These are phyloP conservation scores for Carposina sasakii DNA, from an alignment of 1,140 invertebrate species.

Conservation along the genomic window DNA sequence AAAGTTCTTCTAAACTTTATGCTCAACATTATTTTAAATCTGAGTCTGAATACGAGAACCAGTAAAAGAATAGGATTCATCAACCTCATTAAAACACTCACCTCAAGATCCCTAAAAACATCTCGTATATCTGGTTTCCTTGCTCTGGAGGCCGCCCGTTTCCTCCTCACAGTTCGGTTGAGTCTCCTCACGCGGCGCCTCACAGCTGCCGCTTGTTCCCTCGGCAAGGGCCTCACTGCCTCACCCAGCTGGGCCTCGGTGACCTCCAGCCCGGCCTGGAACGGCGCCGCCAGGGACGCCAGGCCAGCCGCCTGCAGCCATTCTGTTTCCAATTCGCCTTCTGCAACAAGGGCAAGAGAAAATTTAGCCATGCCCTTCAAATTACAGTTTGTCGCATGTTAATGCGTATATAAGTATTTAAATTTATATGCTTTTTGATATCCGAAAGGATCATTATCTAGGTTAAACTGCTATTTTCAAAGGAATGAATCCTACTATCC, in stretches of 20 bases:
- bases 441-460: too few species aligned
- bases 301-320: constrained; percentile 68
- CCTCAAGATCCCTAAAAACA: constrained; percentile 85
- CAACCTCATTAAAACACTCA: constrained; percentile 29
- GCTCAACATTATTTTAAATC: background rate
- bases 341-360: too few species aligned
- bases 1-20: background rate
- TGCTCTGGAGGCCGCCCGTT: constrained; percentile 67
- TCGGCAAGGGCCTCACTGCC: constrained; percentile 65
- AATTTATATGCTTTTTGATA: too few species aligned
- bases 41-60: too few species aligned
- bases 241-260: constrained; percentile 67
- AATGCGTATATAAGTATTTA: too few species aligned
- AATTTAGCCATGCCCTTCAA: too few species aligned
- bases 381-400: too few species aligned
- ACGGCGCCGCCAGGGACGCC: constrained; percentile 62
- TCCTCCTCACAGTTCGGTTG: constrained; percentile 84
- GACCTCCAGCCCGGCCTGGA: constrained; percentile 64
- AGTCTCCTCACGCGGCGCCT: constrained; percentile 82
- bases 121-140: constrained; percentile 84
- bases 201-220: constrained; percentile 83
- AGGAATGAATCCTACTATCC: too few species aligned
- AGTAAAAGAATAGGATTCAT: too few species aligned
- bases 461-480: too few species aligned
- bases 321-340: constrained; percentile 69